phyloP scores from a whole-genome alignment of 2,888 invertebrate genomes.

The Muschampia plurimacula region DNA sequence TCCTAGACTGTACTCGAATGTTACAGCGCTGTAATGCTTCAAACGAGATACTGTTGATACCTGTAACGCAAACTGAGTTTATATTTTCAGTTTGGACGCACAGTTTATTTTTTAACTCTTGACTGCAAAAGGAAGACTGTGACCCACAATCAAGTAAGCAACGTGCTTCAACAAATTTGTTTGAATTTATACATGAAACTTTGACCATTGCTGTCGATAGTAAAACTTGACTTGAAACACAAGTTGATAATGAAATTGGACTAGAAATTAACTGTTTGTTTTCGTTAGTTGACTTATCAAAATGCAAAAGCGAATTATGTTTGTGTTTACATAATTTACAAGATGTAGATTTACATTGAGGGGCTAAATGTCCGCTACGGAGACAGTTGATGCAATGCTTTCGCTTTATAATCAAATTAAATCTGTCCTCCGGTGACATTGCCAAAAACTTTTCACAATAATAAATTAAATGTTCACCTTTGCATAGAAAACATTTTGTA shows the following conservation, averaged over 20 bases:
- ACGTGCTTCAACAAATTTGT: slow-evolving; percentile 28
- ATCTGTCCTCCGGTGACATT: slow-evolving; percentile 22
- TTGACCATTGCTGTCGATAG: slow-evolving; percentile 31
- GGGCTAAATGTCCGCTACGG: slow-evolving; percentile 33
- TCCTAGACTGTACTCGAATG: background rate
- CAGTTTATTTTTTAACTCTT: slow-evolving; percentile 11
- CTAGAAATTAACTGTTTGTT: slow-evolving; percentile 9
- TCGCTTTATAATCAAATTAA: slow-evolving; percentile 8
- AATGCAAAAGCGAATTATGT: slow-evolving; percentile 23
- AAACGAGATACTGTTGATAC: slow-evolving; percentile 29
- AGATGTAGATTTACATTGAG: slow-evolving; percentile 16
- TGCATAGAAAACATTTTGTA: slow-evolving; percentile 3
- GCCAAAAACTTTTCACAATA: slow-evolving; percentile 13
- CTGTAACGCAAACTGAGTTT: slow-evolving; percentile 28
- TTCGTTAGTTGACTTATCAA: slow-evolving; percentile 11
- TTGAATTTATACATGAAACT: slow-evolving; percentile 22
- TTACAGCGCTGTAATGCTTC: slow-evolving; percentile 25
- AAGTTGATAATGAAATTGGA: slow-evolving; percentile 13
- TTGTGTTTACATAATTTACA: slow-evolving; percentile 22
- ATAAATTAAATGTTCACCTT: background rate
- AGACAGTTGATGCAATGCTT: slow-evolving; percentile 22
- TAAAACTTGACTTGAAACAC: slow-evolving; percentile 16
- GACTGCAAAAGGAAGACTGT: slow-evolving; percentile 33
- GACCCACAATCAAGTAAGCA: slow-evolving; percentile 31
- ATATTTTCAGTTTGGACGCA: slow-evolving; percentile 2